These are phyloP conservation scores for Gavia stellata DNA, from an alignment of 2,113 vertebrate genomes.

Conservation along the genomic window DNA sequence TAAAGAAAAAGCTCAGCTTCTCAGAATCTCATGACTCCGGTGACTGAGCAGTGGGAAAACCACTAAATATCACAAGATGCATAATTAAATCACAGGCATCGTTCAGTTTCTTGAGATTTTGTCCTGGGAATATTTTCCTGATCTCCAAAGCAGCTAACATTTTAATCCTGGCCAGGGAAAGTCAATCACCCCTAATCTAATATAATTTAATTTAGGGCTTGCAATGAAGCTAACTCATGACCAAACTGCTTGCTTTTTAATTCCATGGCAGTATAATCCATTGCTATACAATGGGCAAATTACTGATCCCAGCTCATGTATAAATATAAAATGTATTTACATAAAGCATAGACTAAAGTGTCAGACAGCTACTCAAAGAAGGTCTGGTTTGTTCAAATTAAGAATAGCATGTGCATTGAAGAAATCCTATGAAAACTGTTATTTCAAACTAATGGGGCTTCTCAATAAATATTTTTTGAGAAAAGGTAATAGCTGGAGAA, in stretches of 20 bases:
- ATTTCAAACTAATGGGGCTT: background rate
- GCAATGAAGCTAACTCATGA: background rate
- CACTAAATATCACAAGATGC: background rate
- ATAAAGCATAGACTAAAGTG: background rate
- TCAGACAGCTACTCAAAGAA: background rate
- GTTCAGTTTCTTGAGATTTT: background rate
- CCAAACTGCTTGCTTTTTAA: background rate
- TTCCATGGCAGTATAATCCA: background rate
- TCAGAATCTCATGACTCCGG: background rate
- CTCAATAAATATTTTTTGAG: background rate
- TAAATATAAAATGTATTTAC: background rate
- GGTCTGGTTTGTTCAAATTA: background rate
- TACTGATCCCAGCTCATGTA: background rate
- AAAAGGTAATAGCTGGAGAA: background rate
- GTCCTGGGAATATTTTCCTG: background rate
- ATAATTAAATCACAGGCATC: slow-evolving; percentile 13
- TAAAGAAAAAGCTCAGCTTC: background rate
- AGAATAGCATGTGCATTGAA: background rate
- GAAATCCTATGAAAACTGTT: background rate
- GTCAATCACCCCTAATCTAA: background rate
- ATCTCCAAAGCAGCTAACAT: background rate
- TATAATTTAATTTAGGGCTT: background rate
- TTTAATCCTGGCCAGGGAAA: slow-evolving; percentile 2
- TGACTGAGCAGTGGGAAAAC: background rate
- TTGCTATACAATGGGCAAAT: background rate